Evolutionary conservation across 1,140 invertebrate genomes (phyloP), one percentile per base, ranked within the genome.

Genomic region (Marisa cornuarietis): DNA sequence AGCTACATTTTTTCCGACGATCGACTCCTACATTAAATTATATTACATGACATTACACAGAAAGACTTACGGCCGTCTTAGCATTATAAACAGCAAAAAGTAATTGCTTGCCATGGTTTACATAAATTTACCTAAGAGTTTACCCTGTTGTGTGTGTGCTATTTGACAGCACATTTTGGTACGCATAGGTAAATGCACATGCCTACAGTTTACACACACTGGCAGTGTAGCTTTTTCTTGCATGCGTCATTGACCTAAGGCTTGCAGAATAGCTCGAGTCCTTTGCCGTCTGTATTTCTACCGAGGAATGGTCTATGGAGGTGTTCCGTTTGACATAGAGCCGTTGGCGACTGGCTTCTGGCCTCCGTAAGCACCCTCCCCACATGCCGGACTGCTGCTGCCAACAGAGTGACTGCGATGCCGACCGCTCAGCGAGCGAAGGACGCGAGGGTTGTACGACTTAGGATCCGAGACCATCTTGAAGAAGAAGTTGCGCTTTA

Each of bases 391-490:
- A 66, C 71, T 72, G 24, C 24, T 58, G 71, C 51, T 73, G 26
- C 49, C 49, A 10, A 68, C 42, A 49, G 61, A 72, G 14, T 72
- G 54, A 58, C 72, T 73, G 79, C 79, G 51, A 83, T 80, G 24
- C 78, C 80, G 71, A 18, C 76, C 62, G 75, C 83, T 84, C 13
- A 90, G 76, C 0, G 88, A 87, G 74, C 83, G 87, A 54, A 88
- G 81, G 31, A 92, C 90, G 79, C 95, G 95, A 24, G 96, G 96
- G 91, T 97, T 97, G 92, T 97, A 98, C 80, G 98, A 96, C 88
- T 98, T 98, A 0, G 97, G 98, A 92, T 99, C 98, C 82, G 93
- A 93, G 42, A 94, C 97, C 97, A 99, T 99, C 24, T 97, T 94
- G 72, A 99, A 97, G 91, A 99, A 98, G 92, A 98, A 96, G 49